Base-by-base conservation (phyloP, 2,113 vertebrate species). In the Rhegmatorhina hoffmannsi region DNA sequence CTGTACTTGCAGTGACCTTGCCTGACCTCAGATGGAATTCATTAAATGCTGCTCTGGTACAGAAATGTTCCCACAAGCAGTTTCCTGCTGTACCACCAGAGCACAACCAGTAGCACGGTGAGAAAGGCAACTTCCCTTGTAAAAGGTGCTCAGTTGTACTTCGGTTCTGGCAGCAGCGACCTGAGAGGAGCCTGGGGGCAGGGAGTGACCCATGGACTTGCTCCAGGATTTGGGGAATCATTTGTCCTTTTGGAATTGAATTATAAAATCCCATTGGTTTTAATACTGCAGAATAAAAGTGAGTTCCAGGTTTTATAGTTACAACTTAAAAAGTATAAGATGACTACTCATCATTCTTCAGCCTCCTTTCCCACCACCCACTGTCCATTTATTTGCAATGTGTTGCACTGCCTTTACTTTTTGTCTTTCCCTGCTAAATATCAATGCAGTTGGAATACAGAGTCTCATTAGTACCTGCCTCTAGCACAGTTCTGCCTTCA, bases 11-110 rank as follows among this genome's bases (percentile, higher is more conserved):
- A 36, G 28, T 75, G 66, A 47, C 63, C 74, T 94, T 26, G 40
- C 17, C 68, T 92, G 73, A 76, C 90, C 87, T 92, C 66, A 23
- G 12, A 33, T 94, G 87, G 58, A 28, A 15, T 34, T 79, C 28
- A 15, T 87, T 74, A 82, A 52, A 47, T 7, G 1, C n/a, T 87
- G 11, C 7, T n/a, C 28, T 11, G n/a, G 44, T 4, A 16, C 34
- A 52, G 77, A 80, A 31, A 21, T 17, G 15, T 23, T 58, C 10
- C 69, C 75, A 79, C 47, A 43, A 25, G 59, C 25, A 19, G 4
- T 59, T 89, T 24, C 10, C 46, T 75, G 9, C 55, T 62, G 8
- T 50, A n/a, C 12, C 26, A 18, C 26, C 34, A 18, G 21, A 1
- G 1, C 8, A 2, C 14, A 17, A 14, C 20, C 36, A 4, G 24